phyloP scores from a whole-genome alignment of 2,797 vertebrate species.

The Sebastiscus tertius region DNA sequence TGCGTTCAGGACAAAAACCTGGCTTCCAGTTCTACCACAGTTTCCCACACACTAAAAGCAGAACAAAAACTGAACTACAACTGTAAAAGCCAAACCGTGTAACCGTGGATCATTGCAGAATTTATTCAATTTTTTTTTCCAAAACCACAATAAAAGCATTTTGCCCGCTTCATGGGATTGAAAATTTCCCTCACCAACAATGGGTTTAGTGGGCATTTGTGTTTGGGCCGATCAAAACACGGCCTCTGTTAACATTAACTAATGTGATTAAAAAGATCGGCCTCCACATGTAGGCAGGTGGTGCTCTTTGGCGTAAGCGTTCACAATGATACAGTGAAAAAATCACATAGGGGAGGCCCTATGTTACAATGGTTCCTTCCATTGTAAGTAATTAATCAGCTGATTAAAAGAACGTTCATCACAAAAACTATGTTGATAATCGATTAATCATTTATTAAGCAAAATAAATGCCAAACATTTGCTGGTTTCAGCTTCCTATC shows the following conservation, averaged over 20 bases:
- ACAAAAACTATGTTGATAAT: background rate
- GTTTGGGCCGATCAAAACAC: background rate
- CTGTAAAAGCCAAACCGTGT: slow-evolving; percentile 10
- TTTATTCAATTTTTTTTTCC: background rate
- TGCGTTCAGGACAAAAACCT: slow-evolving; percentile 18
- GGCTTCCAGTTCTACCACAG: slow-evolving; percentile 8
- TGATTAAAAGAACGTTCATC: background rate
- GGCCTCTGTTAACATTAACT: background rate
- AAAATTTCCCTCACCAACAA: background rate
- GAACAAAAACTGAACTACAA: slow-evolving; percentile 1
- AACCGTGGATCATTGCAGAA: background rate
- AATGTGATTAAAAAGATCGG: background rate
- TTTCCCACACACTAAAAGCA: slow-evolving; percentile 20
- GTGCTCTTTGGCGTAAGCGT: background rate
- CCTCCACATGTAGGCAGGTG: background rate
- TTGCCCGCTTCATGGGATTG: background rate
- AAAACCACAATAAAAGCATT: slow-evolving; percentile 10
- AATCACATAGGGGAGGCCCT: background rate
- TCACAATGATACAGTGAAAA: background rate
- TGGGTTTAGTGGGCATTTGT: background rate
- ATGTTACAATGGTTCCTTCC: background rate
- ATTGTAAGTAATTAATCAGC: background rate
- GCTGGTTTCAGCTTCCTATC: too few relatives aligned
- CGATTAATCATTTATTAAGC: background rate
- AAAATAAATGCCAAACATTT: too few relatives aligned